Evolutionary conservation across 2,797 vertebrate species (phyloP).

Genomic region (Sparidentex hasta): DNA sequence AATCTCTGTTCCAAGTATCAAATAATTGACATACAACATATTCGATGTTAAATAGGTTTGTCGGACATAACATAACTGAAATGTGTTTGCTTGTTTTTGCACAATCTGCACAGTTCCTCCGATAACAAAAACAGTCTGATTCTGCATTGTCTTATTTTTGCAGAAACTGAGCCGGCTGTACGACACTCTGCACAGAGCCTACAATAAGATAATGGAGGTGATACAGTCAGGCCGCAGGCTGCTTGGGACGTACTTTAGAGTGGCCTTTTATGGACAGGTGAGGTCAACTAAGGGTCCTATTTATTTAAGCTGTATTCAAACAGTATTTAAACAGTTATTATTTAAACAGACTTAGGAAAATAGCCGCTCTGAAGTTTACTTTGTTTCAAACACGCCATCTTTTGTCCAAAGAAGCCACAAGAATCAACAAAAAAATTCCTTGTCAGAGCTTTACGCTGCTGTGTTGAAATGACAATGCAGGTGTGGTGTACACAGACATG

Average conservation of each 20-base stretch:
- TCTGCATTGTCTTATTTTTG: not conserved
- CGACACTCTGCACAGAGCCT: slow-evolving; percentile 94
- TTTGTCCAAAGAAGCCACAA: no score
- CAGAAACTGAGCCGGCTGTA: slow-evolving; percentile 97
- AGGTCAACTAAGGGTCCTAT: not conserved
- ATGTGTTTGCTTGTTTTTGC: not conserved
- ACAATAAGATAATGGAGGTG: slow-evolving; percentile 96
- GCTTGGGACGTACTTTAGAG: slow-evolving; percentile 96
- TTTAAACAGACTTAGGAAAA: no score
- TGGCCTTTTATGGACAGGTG: slow-evolving; percentile 98
- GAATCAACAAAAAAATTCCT: no score
- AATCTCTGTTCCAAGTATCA: not conserved
- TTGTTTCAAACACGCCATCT: no score
- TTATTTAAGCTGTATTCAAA: not conserved
- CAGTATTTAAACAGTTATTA: no score
- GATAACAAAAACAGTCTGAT: slow-evolving; percentile 5
- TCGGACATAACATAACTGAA: not conserved
- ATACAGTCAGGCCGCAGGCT: slow-evolving; percentile 93
- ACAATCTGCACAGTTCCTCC: not conserved
- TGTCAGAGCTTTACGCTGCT: not conserved
- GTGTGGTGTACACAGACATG: not conserved
- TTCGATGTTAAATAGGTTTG: not conserved
- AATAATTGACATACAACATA: not conserved
- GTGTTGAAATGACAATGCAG: no score
- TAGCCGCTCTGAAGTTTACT: no score